Percentiles rank a stretch among this genome's conserved stretches.
These are phyloP conservation scores for Neelides sp. DNA, from an alignment of 1,140 invertebrate genomes.

Conservation along the genomic window DNA sequence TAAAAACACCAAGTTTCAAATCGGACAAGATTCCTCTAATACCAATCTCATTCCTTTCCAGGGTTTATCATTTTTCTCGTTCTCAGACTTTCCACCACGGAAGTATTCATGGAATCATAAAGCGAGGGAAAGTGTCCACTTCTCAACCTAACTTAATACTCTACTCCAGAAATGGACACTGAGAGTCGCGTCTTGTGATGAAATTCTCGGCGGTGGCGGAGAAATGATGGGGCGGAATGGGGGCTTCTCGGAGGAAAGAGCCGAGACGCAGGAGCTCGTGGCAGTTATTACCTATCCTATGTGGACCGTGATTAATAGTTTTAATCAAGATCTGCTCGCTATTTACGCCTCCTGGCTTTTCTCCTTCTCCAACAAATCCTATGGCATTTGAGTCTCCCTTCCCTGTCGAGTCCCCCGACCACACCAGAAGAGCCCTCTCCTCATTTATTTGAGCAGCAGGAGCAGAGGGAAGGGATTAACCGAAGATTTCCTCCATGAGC, in stretches of 20 bases:
- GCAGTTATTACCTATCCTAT: slow-evolving; percentile 30
- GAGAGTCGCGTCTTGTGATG: background rate
- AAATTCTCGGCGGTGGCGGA: too few species aligned
- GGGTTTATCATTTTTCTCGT: background rate
- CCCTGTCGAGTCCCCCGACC: background rate
- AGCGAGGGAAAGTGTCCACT: background rate
- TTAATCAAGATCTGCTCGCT: slow-evolving; percentile 29
- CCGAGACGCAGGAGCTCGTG: slow-evolving; percentile 18
- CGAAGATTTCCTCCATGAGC: slow-evolving; percentile 23
- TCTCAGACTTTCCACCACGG: background rate
- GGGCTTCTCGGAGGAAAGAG: background rate
- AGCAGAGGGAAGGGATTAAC: slow-evolving; percentile 28
- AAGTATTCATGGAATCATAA: background rate
- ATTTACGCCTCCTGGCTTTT: slow-evolving; percentile 26
- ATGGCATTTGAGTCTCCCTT: slow-evolving; percentile 18
- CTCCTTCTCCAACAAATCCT: slow-evolving; percentile 16
- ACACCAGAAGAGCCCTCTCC: background rate
- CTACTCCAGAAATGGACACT: slow-evolving; percentile 2
- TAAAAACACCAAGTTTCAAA: too few species aligned
- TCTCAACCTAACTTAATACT: background rate
- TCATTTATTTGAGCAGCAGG: slow-evolving; percentile 27
- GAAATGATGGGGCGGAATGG: too few species aligned
- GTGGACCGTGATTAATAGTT: slow-evolving; percentile 30
- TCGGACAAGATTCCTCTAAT: too few species aligned
- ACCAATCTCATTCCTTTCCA: background rate